Evolutionary conservation across 2,888 invertebrate genomes (phyloP), one percentile per base, ranked within the genome.

Genomic region (Aquatica leii): DNA sequence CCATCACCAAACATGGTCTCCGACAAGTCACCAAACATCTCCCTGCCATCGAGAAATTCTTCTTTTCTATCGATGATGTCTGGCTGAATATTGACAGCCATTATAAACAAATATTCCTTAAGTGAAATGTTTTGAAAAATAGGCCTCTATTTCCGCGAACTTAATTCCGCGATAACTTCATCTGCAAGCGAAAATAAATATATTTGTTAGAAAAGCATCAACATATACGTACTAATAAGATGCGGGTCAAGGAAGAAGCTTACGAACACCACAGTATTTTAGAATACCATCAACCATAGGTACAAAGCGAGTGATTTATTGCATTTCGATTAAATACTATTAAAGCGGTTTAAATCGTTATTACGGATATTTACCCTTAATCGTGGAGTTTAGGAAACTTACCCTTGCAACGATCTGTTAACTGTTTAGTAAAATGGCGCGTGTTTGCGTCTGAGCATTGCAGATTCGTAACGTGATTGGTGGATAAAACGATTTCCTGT

Each of bases 361-460:
- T n/a, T n/a, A n/a, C n/a, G n/a, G n/a, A n/a, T n/a, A n/a, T n/a
- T n/a, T n/a, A n/a, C n/a, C n/a, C n/a, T n/a, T n/a, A n/a, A n/a
- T n/a, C n/a, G n/a, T n/a, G n/a, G n/a, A n/a, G n/a, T n/a, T n/a
- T n/a, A n/a, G 41, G 31, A 74, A 76, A 80, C 82, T 82, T 77
- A 82, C 81, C 82, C 80, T 76, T 78, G 81, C 81, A 81, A 82
- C 82, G 75, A 78, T 79, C 78, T 80, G 76, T 73, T 70, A 69
- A 78, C 75, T 77, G 76, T 78, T 79, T 81, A 80, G 82, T 81
- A 82, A 66, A 82, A 83, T 83, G 83, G 83, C 83, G 82, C 82
- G 81, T 68, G 76, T 72, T 75, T 77, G 77, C 78, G 78, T 78
- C 77, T 78, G 70, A 73, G 76, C 77, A 77, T 51, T 78, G 62